Percentiles rank a stretch among this genome's conserved stretches.
Conservation (phyloP, 1,140 invertebrate genomes). For the Oncopodura yosiiana region DNA sequence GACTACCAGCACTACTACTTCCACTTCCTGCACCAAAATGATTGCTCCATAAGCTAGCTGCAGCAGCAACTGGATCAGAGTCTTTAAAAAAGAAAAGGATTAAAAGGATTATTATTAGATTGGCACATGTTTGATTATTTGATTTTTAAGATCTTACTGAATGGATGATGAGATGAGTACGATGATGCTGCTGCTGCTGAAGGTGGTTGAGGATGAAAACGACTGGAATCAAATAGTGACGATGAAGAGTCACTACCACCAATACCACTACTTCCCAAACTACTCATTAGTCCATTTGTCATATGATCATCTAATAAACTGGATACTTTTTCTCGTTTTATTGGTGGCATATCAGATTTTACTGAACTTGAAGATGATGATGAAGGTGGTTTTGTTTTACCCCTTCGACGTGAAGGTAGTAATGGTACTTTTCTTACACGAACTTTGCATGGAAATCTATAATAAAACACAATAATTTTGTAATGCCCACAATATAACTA, state of each 20-base stretch:
- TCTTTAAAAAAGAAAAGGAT: neutral
- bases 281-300: slow-evolving; percentile 1
- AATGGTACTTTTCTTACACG: slow-evolving; percentile 71
- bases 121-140: slow-evolving; percentile 13
- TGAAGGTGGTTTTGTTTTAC: slow-evolving; percentile 66
- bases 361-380: slow-evolving; percentile 37
- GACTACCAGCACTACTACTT: neutral
- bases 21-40: neutral
- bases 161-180: slow-evolving; percentile 17
- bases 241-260: slow-evolving; percentile 11
- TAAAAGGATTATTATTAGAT: neutral
- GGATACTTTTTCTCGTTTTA: slow-evolving; percentile 31
- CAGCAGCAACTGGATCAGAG: no score
- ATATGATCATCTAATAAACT: slow-evolving; percentile 23
- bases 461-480: slow-evolving; percentile 22
- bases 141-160: slow-evolving; percentile 29
- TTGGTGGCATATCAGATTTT: slow-evolving; percentile 11
- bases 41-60: no score
- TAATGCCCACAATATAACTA: neutral
- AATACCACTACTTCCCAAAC: neutral
- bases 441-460: slow-evolving; percentile 61
- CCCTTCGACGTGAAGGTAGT: slow-evolving; percentile 65
- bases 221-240: slow-evolving; percentile 21
- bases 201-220: slow-evolving; percentile 16
- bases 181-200: slow-evolving; percentile 9